These are phyloP conservation scores for Calephelis perditalis DNA, from an alignment of 2,888 invertebrate genomes.

Conservation along the genomic window DNA sequence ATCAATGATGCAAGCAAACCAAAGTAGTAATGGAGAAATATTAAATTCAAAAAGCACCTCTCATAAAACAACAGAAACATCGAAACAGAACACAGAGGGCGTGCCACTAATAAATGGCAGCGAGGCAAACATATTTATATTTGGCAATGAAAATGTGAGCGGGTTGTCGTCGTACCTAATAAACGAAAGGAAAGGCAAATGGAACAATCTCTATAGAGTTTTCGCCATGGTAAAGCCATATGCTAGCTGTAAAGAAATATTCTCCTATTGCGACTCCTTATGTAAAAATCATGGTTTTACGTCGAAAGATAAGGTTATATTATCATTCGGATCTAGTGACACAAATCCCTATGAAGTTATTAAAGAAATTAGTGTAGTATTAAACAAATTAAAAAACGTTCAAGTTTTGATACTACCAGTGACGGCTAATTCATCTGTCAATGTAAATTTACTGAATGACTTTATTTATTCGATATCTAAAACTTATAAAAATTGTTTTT, in stretches of 20 bases:
- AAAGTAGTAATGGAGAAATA: not conserved
- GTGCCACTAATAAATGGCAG: not conserved
- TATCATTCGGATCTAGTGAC: not conserved
- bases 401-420: not conserved
- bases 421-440: not conserved
- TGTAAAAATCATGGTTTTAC: not conserved
- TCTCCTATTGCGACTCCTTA: not conserved
- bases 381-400: not conserved
- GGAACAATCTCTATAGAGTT: not conserved
- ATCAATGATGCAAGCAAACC: not conserved
- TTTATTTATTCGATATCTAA: not conserved
- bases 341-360: not conserved
- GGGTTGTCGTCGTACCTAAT: not conserved
- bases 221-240: not conserved
- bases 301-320: not conserved
- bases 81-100: not conserved
- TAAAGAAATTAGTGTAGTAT: not conserved
- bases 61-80: not conserved
- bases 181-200: conserved; percentile 1
- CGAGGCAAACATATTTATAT: not conserved
- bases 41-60: not conserved
- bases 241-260: not conserved
- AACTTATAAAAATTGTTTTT: not conserved
- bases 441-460: conserved; percentile 4
- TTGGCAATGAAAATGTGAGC: not conserved